Evolutionary conservation across 2,113 vertebrate species (phyloP), one percentile per base, ranked within the genome.

Genomic region (Tylochromis polylepis): DNA sequence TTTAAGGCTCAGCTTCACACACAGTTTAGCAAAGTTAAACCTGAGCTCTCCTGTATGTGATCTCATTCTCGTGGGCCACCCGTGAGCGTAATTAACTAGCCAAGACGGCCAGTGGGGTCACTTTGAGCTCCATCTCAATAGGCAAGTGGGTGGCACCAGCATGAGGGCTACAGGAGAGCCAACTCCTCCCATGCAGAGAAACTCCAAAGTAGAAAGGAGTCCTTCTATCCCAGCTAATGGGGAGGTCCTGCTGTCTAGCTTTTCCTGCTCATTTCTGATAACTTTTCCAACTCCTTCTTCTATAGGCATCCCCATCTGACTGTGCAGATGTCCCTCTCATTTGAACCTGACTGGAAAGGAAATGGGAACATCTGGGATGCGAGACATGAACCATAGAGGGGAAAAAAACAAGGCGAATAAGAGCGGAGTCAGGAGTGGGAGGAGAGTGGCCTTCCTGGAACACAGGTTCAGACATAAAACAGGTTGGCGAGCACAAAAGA

Each of bases 301-400:
- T 87, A 41, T 90, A 95, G 92, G 90, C 91, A 88, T 91, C 85
- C 86, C 90, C 84, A 72, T 91, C 89, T 84, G 82, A 83, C 88
- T 56, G 91, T 86, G 92, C 90, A 95, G 90, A 94, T 94, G 92
- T 94, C 88, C 85, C 92, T 94, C 90, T 94, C 91, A 93, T 95
- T 94, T 93, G 82, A 88, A 85, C 83, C 88, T 91, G 79, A 91
- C 92, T 94, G 90, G 85, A 91, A 88, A 90, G 93, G 93, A 93
- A 95, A 92, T 89, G 85, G 86, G 92, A 94, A 94, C 94, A 95
- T 94, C 92, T 95, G 94, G 92, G 84, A 90, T 91, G 87, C 89
- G 86, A 89, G 88, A 91, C 89, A 84, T 78, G 87, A 85, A 91
- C 90, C 84, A 91, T 60, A 58, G 81, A 90, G 79, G 79, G 72